A percentile compares a stretch with the other conserved stretches of the same genome.
phyloP scores from a whole-genome alignment of 2,113 vertebrate species.

The Erythrocercus mccallii region DNA sequence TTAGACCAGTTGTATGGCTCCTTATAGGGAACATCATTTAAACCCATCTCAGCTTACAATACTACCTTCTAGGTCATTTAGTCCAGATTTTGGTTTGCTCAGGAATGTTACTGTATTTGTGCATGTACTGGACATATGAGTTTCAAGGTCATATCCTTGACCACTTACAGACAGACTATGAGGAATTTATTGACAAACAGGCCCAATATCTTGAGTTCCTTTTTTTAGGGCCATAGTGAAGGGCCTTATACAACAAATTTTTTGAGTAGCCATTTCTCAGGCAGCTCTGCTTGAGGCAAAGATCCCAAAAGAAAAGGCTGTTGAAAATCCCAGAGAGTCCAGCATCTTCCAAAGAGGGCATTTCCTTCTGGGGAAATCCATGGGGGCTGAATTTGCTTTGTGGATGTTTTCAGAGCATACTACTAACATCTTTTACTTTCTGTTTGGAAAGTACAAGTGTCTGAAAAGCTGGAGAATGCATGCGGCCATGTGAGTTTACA shows the following conservation, averaged over 20 bases:
- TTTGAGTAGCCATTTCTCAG: neutral
- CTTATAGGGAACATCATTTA: fast-evolving
- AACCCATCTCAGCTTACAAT: neutral
- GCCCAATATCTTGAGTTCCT: neutral
- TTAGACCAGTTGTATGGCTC: neutral
- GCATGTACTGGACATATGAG: neutral
- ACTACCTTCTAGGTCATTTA: neutral
- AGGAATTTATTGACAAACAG: neutral
- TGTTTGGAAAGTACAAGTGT: neutral
- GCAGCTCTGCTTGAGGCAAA: neutral
- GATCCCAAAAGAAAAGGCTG: neutral
- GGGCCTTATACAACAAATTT: neutral
- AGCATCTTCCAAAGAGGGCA: neutral
- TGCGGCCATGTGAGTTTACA: neutral
- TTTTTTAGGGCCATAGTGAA: neutral
- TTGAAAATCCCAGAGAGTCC: neutral
- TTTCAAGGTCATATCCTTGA: neutral
- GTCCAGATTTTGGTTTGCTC: neutral
- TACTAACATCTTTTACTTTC: neutral
- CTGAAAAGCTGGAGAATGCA: neutral
- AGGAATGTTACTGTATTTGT: neutral
- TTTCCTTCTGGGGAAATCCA: neutral
- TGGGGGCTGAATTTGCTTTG: neutral
- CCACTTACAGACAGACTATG: neutral
- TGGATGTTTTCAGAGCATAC: neutral